These are phyloP conservation scores for Lepidonotus clava DNA, from an alignment of 2,888 invertebrate genomes.

Conservation along the genomic window DNA sequence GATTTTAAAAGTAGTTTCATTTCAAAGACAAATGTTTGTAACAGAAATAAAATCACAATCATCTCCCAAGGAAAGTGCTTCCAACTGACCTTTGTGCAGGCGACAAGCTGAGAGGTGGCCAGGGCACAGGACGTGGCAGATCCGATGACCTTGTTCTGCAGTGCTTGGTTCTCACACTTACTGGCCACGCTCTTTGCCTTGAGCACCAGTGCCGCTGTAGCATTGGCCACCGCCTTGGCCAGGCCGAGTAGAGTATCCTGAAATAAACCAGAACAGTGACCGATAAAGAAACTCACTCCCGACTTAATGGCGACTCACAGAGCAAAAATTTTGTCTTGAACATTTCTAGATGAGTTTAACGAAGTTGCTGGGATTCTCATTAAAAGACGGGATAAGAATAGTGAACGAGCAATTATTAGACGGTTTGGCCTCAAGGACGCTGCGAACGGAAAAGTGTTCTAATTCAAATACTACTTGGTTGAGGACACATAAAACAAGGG, in stretches of 20 bases:
- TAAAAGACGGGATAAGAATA: too few relatives aligned
- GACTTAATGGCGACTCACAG: too few relatives aligned
- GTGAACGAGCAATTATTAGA: neutral
- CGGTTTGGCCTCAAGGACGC: neutral
- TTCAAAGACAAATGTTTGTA: too few relatives aligned
- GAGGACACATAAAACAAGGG: neutral
- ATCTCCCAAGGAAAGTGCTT: too few relatives aligned
- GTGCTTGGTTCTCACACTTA: conserved; percentile 88
- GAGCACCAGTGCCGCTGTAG: conserved; percentile 96
- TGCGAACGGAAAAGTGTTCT: neutral
- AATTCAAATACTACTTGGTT: neutral
- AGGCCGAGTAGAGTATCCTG: conserved; percentile 93
- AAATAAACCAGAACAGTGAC: too few relatives aligned
- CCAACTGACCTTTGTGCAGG: conserved; percentile 91
- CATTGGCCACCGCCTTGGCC: conserved; percentile 98
- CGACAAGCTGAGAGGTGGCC: conserved; percentile 98
- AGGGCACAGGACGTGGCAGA: conserved; percentile 98
- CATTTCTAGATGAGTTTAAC: too few relatives aligned
- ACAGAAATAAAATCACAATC: too few relatives aligned
- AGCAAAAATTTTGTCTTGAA: too few relatives aligned
- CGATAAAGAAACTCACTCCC: too few relatives aligned
- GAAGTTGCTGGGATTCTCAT: too few relatives aligned
- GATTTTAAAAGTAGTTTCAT: too few relatives aligned
- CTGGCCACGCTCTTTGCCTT: conserved; percentile 98
- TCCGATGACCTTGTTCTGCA: conserved; percentile 93